Evolutionary conservation across 2,888 invertebrate genomes (phyloP).

Genomic region (Pollenia angustigena): DNA sequence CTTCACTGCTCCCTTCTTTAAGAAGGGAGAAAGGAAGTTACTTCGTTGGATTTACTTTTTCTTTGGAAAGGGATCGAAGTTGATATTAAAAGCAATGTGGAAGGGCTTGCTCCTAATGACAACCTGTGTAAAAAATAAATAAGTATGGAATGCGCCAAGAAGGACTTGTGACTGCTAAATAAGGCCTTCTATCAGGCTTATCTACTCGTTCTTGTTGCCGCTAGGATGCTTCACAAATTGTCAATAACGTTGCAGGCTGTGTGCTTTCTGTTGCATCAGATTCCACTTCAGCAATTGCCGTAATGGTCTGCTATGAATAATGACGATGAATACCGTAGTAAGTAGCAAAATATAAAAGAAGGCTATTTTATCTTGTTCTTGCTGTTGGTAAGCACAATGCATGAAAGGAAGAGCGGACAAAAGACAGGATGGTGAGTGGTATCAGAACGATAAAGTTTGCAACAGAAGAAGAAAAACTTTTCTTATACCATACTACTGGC

Average conservation of each 20-base stretch:
- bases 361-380: background rate
- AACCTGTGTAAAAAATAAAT: too few species aligned
- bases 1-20: too few species aligned
- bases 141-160: too few species aligned
- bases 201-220: too few species aligned
- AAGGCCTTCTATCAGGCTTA: too few species aligned
- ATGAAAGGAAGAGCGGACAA: constrained; percentile 36
- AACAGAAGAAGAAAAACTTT: constrained; percentile 24
- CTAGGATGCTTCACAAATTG: constrained; percentile 1
- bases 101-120: too few species aligned
- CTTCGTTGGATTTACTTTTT: too few species aligned
- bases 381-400: constrained; percentile 17
- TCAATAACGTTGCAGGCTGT: constrained; percentile 31
- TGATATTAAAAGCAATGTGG: too few species aligned
- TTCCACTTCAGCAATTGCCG: constrained; percentile 58
- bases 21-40: too few species aligned
- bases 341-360: background rate
- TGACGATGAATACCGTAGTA: background rate
- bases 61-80: too few species aligned
- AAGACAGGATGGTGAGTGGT: constrained; percentile 25
- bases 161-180: too few species aligned
- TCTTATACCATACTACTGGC: background rate
- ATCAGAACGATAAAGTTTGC: constrained; percentile 24
- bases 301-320: constrained; percentile 39
- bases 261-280: constrained; percentile 49